These are phyloP conservation scores for Gallinago jamesoni DNA, from an alignment of 2,113 vertebrate species.

Conservation along the genomic window DNA sequence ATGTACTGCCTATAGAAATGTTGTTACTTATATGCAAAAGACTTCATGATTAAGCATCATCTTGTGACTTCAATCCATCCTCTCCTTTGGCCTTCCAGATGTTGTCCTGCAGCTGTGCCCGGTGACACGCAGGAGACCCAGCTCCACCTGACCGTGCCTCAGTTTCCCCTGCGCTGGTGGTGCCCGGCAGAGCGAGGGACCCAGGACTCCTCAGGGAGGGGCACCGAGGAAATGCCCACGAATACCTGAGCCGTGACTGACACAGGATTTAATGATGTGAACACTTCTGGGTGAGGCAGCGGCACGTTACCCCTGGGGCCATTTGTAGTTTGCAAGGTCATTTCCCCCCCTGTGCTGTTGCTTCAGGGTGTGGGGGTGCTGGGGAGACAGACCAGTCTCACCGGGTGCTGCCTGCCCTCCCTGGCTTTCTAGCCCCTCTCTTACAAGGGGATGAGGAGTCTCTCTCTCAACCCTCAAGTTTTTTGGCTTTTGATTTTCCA, in stretches of 20 bases:
- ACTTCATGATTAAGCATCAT: not conserved
- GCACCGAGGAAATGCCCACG: not conserved
- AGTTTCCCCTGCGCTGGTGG: not conserved
- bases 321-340: accelerated
- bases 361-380: not conserved
- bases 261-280: accelerated
- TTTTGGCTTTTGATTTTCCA: not conserved
- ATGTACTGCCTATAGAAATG: accelerated
- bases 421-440: not conserved
- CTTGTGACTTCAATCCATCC: not conserved
- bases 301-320: not conserved
- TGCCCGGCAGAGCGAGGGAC: not conserved
- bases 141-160: slow-evolving; percentile 16
- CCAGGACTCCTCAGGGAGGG: accelerated
- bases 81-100: not conserved
- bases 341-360: accelerated
- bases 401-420: not conserved
- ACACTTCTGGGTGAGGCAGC: not conserved
- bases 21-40: too few species aligned
- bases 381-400: accelerated
- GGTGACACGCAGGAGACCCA: not conserved
- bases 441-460: too few species aligned
- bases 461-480: not conserved
- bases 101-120: not conserved
- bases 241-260: not conserved